These are phyloP conservation scores for Diorhabda elongata DNA, from an alignment of 1,140 invertebrate genomes.

Conservation along the genomic window DNA sequence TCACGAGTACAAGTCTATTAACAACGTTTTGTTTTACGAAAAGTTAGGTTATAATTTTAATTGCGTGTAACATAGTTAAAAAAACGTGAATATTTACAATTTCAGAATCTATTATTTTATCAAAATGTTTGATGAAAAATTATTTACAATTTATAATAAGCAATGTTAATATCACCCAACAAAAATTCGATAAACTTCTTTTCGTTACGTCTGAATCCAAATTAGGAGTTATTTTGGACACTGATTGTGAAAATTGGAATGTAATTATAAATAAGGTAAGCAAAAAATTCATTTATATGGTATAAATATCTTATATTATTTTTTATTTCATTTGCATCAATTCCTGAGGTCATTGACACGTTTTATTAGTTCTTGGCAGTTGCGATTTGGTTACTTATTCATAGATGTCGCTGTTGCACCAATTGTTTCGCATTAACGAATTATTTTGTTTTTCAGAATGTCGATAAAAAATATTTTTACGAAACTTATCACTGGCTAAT, in stretches of 20 bases:
- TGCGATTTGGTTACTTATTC: neutral
- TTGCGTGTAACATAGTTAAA: no score
- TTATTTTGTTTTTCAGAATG: slow-evolving; percentile 6
- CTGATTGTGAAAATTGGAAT: slow-evolving; percentile 18
- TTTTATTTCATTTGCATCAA: neutral
- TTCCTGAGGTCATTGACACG: neutral
- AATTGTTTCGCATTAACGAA: neutral
- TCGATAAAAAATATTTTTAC: slow-evolving; percentile 15
- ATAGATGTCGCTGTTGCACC: neutral
- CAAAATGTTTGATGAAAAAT: slow-evolving; percentile 14
- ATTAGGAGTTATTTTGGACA: slow-evolving; percentile 20
- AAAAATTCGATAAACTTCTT: slow-evolving; percentile 3
- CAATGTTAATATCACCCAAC: neutral
- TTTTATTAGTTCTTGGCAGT: neutral
- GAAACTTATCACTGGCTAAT: slow-evolving; percentile 27
- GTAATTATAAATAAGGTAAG: slow-evolving; percentile 15
- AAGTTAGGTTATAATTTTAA: no score
- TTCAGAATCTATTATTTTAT: slow-evolving; percentile 7
- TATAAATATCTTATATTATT: neutral
- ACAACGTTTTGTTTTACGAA: no score
- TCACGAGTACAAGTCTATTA: no score
- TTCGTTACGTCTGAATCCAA: neutral
- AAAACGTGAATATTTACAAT: neutral
- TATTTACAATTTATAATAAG: slow-evolving; percentile 6
- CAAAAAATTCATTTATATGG: neutral